Base-by-base conservation (phyloP, 2,888 invertebrate species). In the Bombylius discolor region DNA sequence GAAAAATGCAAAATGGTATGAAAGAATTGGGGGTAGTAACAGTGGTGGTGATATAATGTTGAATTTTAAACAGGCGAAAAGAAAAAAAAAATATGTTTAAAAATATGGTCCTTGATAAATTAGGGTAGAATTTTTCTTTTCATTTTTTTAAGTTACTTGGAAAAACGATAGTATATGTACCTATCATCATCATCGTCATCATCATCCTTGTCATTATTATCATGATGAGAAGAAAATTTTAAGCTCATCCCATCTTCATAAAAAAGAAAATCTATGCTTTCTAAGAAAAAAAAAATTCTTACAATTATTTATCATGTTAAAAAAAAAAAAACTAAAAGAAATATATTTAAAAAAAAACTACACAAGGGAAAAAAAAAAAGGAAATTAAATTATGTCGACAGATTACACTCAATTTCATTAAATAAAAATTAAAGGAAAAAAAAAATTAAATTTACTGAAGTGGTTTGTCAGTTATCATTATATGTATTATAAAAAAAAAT, bases 91-190 rank as follows among this genome's bases (percentile, higher is more conserved):
- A 36, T 36, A 36, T 36, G 34, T 36, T 7, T 44, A 55, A 34
- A 51, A 9, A 6, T 32, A 51, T 42, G 12, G 44, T 53, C 55
- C 55, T 51, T 57, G 57, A 59, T 59, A 57, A 59, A 59, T 59
- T 59, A 53, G 59, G 59, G 59, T 59, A 52, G 57, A 56, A 57
- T 59, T 59, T 59, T 57, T 59, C 53, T 56, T 56, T 52, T 42
- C 23, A 23, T 23, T 23, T 23, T 23, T 23, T 23, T 23, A 23
- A 23, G 23, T 23, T 42, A 42, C 39, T 42, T 11, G 39, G 23
- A 42, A 42, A 42, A 42, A 42, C 39, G 39, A 42, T 42, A 42
- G 11, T 42, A 42, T 8, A n/a, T n/a, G n/a, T n/a, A 11, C 23
- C 23, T 42, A 42, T 42, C 39, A 42, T 42, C 39, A 36, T 42